Percentiles rank a stretch among this genome's conserved stretches.
Evolutionary conservation across 2,113 vertebrate species (phyloP).

Genomic region (Strigops habroptila): DNA sequence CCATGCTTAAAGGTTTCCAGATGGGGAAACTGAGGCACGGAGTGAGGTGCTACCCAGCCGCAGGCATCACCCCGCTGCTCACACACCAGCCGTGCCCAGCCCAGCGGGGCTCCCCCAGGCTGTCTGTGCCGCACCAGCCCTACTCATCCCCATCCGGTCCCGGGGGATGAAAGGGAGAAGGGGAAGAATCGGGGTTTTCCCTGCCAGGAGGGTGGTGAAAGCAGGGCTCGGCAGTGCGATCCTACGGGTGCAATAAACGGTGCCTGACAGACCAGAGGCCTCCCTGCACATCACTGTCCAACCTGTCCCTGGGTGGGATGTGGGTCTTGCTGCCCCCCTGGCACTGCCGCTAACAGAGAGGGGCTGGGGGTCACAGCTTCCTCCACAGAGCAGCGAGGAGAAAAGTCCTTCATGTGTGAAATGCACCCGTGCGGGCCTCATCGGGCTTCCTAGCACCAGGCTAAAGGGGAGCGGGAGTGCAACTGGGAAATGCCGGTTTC

Average conservation of each 20-base stretch:
- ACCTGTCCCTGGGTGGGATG: accelerated
- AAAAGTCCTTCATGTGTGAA: accelerated
- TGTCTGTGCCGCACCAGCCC: neutral
- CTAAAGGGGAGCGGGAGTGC: too few species aligned
- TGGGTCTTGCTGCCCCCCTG: neutral
- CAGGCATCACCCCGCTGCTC: neutral
- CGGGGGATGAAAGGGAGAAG: accelerated
- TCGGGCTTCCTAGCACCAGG: neutral
- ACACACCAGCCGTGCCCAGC: neutral
- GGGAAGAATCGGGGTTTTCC: neutral
- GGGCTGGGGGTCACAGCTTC: neutral
- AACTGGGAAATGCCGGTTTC: neutral
- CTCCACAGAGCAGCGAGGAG: neutral
- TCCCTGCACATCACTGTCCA: too few species aligned
- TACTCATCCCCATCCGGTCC: neutral
- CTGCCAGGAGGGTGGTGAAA: neutral
- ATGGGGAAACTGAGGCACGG: neutral
- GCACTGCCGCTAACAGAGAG: neutral
- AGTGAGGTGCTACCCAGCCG: accelerated
- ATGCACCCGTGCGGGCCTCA: accelerated
- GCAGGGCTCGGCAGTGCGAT: neutral
- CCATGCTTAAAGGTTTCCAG: neutral
- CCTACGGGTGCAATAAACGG: accelerated
- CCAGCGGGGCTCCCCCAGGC: neutral
- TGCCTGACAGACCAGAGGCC: neutral